phyloP scores from a whole-genome alignment of 1,140 invertebrate species.

The Heliothis subflexa region DNA sequence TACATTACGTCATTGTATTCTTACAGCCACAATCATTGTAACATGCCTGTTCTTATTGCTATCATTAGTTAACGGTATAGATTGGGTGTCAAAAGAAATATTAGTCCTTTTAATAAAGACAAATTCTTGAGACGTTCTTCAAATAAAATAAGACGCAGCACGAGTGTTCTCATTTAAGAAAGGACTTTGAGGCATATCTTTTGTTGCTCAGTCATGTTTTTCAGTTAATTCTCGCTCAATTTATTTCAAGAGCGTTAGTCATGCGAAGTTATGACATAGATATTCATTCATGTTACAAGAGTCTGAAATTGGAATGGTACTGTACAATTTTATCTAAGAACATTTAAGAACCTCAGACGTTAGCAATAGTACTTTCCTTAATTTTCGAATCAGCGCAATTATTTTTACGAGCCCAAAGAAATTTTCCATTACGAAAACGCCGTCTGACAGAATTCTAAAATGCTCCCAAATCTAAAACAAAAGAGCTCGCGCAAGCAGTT shows the following conservation, averaged over 20 bases:
- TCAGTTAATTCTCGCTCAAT: constrained; percentile 6
- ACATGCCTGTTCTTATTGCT: no score
- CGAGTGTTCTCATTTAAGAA: constrained; percentile 18
- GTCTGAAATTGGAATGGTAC: not conserved
- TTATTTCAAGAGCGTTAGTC: constrained; percentile 14
- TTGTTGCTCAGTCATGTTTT: constrained; percentile 20
- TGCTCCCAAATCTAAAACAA: constrained; percentile 58
- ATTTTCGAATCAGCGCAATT: constrained; percentile 31
- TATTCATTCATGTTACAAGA: not conserved
- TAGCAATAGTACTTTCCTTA: constrained; percentile 6
- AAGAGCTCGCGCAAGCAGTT: constrained; percentile 70
- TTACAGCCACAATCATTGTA: no score
- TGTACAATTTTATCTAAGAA: not conserved
- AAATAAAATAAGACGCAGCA: constrained; percentile 8
- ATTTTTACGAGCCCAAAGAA: constrained; percentile 34
- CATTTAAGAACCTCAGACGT: not conserved
- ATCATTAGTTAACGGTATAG: constrained; percentile 10
- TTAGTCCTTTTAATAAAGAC: constrained; percentile 9
- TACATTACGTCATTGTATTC: no score
- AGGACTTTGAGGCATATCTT: constrained; percentile 8
- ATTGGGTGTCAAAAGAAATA: constrained; percentile 22
- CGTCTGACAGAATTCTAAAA: constrained; percentile 48
- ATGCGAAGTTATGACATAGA: not conserved
- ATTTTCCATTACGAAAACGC: constrained; percentile 39
- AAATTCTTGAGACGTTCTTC: constrained; percentile 22